phyloP scores from a whole-genome alignment of 2,888 invertebrate genomes.

The Agrochola circellaris region DNA sequence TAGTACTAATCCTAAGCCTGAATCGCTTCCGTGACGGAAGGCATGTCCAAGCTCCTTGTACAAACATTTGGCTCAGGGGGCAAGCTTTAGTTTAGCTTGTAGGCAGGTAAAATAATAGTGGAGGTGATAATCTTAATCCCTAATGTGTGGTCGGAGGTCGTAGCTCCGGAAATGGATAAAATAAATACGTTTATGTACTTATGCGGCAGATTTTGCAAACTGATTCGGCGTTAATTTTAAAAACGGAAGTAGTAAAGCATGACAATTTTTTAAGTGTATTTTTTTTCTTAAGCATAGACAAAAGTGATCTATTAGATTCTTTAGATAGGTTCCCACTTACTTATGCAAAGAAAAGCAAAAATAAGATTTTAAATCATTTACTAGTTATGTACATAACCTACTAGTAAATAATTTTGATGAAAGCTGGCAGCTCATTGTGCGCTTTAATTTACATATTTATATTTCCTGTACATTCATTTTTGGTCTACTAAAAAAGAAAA shows the following conservation, averaged over 20 bases:
- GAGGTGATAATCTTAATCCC: constrained; percentile 33
- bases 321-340: too few relatives aligned
- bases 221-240: neutral
- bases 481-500: neutral
- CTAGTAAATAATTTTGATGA: too few relatives aligned
- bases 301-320: too few relatives aligned
- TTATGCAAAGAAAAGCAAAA: neutral
- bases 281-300: too few relatives aligned
- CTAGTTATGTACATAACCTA: too few relatives aligned
- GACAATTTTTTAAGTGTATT: too few relatives aligned
- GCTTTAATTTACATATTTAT: neutral
- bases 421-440: too few relatives aligned
- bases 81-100: constrained; percentile 22
- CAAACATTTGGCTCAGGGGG: constrained; percentile 35
- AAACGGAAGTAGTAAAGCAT: too few relatives aligned
- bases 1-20: constrained; percentile 62
- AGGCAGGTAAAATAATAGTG: constrained; percentile 21
- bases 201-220: neutral
- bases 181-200: neutral
- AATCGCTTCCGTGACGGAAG: constrained; percentile 63
- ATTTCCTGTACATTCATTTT: neutral
- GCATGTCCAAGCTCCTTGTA: constrained; percentile 33
- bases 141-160: neutral
- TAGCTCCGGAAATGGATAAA: constrained; percentile 24
- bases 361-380: neutral